Base-by-base conservation (phyloP, 30 jellyfish, hydroid and myxozoan species). In the Chironex yamaguchii region DNA sequence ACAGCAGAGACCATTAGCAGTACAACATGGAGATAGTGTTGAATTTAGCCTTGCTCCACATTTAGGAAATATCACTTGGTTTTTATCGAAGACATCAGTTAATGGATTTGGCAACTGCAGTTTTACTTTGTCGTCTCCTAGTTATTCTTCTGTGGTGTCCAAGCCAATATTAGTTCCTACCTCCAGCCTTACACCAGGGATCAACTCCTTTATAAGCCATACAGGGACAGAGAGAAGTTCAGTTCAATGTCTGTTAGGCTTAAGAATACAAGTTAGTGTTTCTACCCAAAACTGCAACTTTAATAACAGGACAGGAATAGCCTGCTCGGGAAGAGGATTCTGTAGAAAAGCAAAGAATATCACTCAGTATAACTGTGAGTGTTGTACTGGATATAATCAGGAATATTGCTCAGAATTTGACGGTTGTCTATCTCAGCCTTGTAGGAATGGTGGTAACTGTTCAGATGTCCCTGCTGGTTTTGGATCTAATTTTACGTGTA, bases 401-500 rank as follows among this genome's bases (percentile, higher is more conserved):
- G 36, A 62, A 27, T 49, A 31, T 2, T 91, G 98, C 31, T 63
- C 42, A 12, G 96, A 85, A 70, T 85, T 63, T 29, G 63, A 91
- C 62, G 91, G 91, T 28, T 91, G 98, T 32, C 4, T 36, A 3
- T 67, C 91, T 23, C 54, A 49, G 42, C 95, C 96, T 3, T 91
- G 98, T 36, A 35, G 63, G n/a, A 91, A 91, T 64, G 48, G 85
- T 23, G 98, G 98, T 0, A 86, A 78, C 28, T 91, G 98, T 71
- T 34, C 91, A 1, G 96, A 91, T 76, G 62, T 70, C 13, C 28
- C 20, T 12, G 88, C 77, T 0, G 95, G 98, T 1, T 33, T 29
- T 1, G 34, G 29, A 14, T 67, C 67, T 24, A 81, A 91, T 54
- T 91, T 52, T 74, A 6, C 89, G 31, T 91, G 98, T 64, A n/a